Base-by-base conservation (phyloP, 1,140 invertebrate genomes). In the Pararge aegeria region DNA sequence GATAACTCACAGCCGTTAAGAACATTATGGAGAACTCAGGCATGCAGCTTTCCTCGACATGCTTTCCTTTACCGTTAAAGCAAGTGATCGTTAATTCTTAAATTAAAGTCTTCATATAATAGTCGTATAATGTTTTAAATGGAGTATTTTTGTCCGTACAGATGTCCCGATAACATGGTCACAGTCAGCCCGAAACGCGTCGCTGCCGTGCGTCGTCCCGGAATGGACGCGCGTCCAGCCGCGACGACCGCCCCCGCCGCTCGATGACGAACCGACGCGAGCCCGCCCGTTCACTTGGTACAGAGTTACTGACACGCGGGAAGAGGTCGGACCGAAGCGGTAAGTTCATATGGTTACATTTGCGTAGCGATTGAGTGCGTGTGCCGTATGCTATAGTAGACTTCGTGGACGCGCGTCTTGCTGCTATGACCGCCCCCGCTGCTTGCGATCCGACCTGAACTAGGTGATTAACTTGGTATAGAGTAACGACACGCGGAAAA, bases 101-200 rank as follows among this genome's bases (percentile, higher is more conserved):
- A 24, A 24, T 4, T 4, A 24, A 24, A 24, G 24, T 7, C 2
- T 24, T 24, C 24, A 24, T 24, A n/a, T n/a, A n/a, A n/a, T n/a
- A n/a, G n/a, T n/a, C n/a, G n/a, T n/a, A n/a, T n/a, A n/a, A n/a
- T 38, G 12, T 1, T 38, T 5, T 5, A 0, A 18, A 42, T 18
- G 12, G n/a, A 15, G 10, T 21, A 21, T 21, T 21, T 30, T 51
- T 51, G n/a, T 44, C 20, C 30, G 15, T 42, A 19, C 73, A 86
- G 80, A 86, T 81, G 78, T 77, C 18, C 68, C 76, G 44, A 66
- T 83, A 70, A 81, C 68, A 71, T 86, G 83, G 83, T 73, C 62
- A 51, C 53, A 61, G 42, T 61, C 70, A 21, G 53, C 71, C n/a
- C 78, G 73, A 66, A 64, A 65, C 64, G 68, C 70, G 57, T 55